These are phyloP conservation scores for Hypocryptadius cinnamomeus DNA, from an alignment of 2,113 vertebrate genomes.

Conservation along the genomic window DNA sequence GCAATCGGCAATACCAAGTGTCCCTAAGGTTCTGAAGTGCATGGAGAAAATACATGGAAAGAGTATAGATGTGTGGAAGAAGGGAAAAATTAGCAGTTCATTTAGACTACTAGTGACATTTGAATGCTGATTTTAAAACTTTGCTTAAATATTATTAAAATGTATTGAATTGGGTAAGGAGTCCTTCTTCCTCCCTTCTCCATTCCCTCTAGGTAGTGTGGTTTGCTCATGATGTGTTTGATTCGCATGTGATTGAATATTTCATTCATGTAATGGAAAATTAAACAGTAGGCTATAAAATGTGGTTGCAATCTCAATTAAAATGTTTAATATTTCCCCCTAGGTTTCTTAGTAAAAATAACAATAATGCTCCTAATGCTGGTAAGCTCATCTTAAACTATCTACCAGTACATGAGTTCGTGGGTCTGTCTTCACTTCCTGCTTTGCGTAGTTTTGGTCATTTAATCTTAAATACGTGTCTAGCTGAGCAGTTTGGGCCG, in stretches of 20 bases:
- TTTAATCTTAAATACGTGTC: neutral
- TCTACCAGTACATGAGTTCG: neutral
- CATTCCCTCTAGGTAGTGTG: neutral
- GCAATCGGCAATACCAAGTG: neutral
- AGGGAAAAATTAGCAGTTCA: neutral
- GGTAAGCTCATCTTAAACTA: neutral
- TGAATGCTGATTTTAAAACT: neutral
- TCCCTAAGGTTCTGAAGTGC: neutral
- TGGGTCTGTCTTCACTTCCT: neutral
- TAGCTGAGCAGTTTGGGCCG: neutral
- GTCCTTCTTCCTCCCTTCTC: neutral
- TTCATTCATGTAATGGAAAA: neutral
- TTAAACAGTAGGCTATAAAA: neutral
- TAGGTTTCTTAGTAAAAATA: neutral
- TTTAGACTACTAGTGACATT: neutral
- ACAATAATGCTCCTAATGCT: neutral
- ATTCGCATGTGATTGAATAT: neutral
- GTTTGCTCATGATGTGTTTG: neutral
- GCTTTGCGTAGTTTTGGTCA: neutral
- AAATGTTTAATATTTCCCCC: neutral
- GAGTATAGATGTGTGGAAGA: neutral
- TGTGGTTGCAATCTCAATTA: neutral
- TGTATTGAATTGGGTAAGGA: neutral
- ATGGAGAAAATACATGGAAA: neutral
- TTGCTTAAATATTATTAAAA: neutral